These are phyloP conservation scores for Synanthedon myopaeformis DNA, from an alignment of 2,888 invertebrate species.

Conservation along the genomic window DNA sequence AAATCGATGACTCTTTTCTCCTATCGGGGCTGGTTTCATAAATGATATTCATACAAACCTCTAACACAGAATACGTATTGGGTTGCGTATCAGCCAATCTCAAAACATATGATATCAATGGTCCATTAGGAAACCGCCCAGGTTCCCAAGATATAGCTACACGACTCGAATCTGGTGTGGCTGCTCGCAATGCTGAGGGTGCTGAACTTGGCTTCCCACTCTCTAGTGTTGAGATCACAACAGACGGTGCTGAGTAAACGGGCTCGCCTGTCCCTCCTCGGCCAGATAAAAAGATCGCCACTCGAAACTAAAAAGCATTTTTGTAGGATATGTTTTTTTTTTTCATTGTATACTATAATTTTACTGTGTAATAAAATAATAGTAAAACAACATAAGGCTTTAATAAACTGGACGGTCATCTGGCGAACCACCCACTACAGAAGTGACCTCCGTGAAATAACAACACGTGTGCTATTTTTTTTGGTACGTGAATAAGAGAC, in stretches of 20 bases:
- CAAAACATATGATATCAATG: conserved; percentile 86
- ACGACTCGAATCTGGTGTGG: conserved; percentile 83
- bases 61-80: conserved; percentile 72
- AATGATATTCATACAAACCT: conserved; percentile 53
- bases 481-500: too few relatives aligned
- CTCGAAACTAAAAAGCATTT: conserved; percentile 78
- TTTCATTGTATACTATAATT: too few relatives aligned
- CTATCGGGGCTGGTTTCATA: too few relatives aligned
- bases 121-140: conserved; percentile 88
- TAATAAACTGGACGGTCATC: neutral
- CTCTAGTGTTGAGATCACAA: conserved; percentile 80
- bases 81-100: conserved; percentile 72
- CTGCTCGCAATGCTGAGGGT: conserved; percentile 79
- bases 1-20: too few relatives aligned
- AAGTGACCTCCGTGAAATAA: too few relatives aligned
- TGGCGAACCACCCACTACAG: too few relatives aligned
- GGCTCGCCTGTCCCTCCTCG: conserved; percentile 77
- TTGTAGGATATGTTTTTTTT: neutral
- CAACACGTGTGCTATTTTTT: too few relatives aligned
- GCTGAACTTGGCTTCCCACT: conserved; percentile 81
- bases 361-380: too few relatives aligned
- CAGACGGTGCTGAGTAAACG: conserved; percentile 80
- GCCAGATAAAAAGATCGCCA: conserved; percentile 82
- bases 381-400: neutral
- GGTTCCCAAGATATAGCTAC: conserved; percentile 91